Evolutionary conservation across 2,888 invertebrate species (phyloP), one percentile per base, ranked within the genome.

Genomic region (Uropetala carovei): DNA sequence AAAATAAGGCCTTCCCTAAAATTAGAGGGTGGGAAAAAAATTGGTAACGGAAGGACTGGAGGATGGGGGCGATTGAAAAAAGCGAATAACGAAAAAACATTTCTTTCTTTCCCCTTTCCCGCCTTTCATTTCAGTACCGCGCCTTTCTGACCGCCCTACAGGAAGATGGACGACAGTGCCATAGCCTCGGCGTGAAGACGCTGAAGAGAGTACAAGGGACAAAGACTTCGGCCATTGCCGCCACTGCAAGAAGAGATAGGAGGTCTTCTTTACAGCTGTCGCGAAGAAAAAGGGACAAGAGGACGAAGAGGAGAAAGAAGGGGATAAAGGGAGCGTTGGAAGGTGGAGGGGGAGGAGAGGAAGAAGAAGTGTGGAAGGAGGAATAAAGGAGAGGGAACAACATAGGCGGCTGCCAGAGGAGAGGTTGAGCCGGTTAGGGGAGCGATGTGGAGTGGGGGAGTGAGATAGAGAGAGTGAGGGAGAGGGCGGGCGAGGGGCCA

Each of bases 191-290:
- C 56, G 16, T 9, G 9, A 18, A 27, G 60, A 27, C 27, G 86
- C 8, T 58, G 59, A 58, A 14, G 30, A n/a, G 64, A 18, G 64
- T 43, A 89, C 43, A 64, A 89, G 64, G 43, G 89, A 13, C 89
- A 18, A n/a, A 18, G n/a, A n/a, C 56, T 57, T 56, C 83, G 18
- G 83, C 16, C 16, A 56, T 43, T 30, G 14, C 64, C 60, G 86
- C 60, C 86, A 18, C 60, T 86, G 89, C 68, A 60, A 43, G 43
- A 60, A 43, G 43, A 89, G 89, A 89, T 89, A 89, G 64, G 83
- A 83, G 83, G 64, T 64, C 89, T 56, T 89, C 89, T 43, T 43
- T 64, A 89, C 89, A 89, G 89, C 89, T 89, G 89, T 89, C 89
- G 89, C 89, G 64, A 60, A 83, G 57, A 43, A 43, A 27, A 57